Evolutionary conservation across 2,888 invertebrate species (phyloP).

Genomic region (Thelaira solivaga): DNA sequence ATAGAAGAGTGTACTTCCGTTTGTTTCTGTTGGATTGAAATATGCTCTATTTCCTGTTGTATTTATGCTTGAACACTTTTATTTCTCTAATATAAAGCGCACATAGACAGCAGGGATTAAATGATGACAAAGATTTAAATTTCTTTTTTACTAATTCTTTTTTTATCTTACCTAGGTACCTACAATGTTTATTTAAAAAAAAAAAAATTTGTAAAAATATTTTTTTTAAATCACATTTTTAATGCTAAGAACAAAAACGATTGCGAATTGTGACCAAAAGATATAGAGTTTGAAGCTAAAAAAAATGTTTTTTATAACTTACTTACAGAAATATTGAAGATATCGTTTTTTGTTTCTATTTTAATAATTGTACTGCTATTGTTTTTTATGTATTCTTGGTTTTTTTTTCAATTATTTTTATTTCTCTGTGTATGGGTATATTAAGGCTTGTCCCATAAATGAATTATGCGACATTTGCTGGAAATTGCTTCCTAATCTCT

Average conservation of each 20-base stretch:
- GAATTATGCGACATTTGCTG: constrained; percentile 75
- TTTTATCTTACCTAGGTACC: too few species aligned
- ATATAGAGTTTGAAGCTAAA: not conserved
- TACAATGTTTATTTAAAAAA: not conserved
- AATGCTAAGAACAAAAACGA: not conserved
- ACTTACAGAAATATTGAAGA: constrained; percentile 37
- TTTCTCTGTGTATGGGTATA: constrained; percentile 26
- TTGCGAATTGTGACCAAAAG: not conserved
- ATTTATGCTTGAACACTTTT: constrained; percentile 59
- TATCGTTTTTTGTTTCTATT: constrained; percentile 10
- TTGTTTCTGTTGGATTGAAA: constrained; percentile 42
- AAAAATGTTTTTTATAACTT: constrained; percentile 6
- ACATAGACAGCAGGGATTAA: constrained; percentile 30
- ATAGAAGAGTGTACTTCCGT: constrained; percentile 36
- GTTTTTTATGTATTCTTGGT: not conserved
- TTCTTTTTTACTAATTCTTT: not conserved
- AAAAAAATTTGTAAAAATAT: not conserved
- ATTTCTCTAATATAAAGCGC: constrained; percentile 40
- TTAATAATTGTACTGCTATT: not conserved
- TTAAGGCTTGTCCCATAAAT: constrained; percentile 67
- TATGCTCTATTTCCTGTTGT: constrained; percentile 58
- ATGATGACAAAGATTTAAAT: constrained; percentile 40
- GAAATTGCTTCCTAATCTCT: constrained; percentile 70
- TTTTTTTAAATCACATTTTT: constrained; percentile 7
- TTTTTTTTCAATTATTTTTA: not conserved